phyloP scores from a whole-genome alignment of 2,797 vertebrate genomes.

The Notolepis coatsorum region DNA sequence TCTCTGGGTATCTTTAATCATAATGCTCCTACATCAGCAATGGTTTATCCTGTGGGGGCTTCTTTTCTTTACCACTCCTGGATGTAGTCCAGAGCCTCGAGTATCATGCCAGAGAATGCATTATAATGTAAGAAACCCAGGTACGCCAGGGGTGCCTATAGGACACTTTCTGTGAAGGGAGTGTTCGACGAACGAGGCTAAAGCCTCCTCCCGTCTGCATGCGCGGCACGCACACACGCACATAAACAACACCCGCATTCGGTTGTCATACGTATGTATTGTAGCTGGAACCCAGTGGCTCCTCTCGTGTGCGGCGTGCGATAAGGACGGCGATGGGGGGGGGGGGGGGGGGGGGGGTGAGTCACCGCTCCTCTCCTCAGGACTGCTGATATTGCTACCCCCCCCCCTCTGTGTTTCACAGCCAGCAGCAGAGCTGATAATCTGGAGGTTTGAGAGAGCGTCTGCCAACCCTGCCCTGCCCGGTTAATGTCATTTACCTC shows the following conservation, averaged over 20 bases:
- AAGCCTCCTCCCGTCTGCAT: not conserved
- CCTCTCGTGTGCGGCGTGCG: constrained; percentile 37
- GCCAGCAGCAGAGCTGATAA: constrained; percentile 53
- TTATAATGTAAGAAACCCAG: constrained; percentile 36
- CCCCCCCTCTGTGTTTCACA: constrained; percentile 30
- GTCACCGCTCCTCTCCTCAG: constrained; percentile 49
- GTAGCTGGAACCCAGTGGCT: constrained; percentile 25
- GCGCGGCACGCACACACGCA: constrained; percentile 6
- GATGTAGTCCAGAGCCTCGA: constrained; percentile 42
- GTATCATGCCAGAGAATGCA: constrained; percentile 32
- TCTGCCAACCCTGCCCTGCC: constrained; percentile 37
- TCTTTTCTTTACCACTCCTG: constrained; percentile 49
- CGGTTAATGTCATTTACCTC: constrained; percentile 66
- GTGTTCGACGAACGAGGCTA: not conserved
- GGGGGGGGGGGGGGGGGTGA: constrained; percentile 57
- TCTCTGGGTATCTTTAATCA: constrained; percentile 45
- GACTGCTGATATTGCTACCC: constrained; percentile 41
- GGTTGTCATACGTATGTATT: constrained; percentile 31
- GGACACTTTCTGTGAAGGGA: constrained; percentile 24
- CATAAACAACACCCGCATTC: not conserved
- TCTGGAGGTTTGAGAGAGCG: constrained; percentile 34
- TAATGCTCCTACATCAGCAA: constrained; percentile 44
- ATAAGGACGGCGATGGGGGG: constrained; percentile 39
- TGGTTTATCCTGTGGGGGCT: constrained; percentile 48
- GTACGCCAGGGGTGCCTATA: constrained; percentile 18